These are phyloP conservation scores for Platorchestia sp. DNA, from an alignment of 1,140 invertebrate genomes.

Conservation along the genomic window DNA sequence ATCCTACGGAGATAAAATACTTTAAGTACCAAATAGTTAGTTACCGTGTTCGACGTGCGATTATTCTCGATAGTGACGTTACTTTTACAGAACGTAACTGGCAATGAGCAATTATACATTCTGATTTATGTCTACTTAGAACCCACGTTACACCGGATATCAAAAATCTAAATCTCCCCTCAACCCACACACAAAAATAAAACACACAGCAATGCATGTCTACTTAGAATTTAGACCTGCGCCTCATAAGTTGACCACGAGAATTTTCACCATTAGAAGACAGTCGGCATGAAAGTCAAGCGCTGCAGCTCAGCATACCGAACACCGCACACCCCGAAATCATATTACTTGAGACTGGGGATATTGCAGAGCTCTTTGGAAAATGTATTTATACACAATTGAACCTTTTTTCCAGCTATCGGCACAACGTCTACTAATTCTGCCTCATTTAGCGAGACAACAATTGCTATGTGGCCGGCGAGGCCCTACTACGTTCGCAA, in stretches of 20 bases:
- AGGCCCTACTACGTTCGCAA: too few species aligned
- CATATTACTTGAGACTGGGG: background rate
- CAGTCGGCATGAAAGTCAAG: background rate
- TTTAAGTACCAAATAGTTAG: too few species aligned
- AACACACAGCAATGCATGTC: background rate
- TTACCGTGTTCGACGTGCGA: too few species aligned
- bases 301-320: background rate
- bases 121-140: too few species aligned
- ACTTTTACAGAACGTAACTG: too few species aligned
- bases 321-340: too few species aligned
- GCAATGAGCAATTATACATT: too few species aligned
- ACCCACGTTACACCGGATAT: background rate
- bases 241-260: background rate
- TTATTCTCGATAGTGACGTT: too few species aligned
- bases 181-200: background rate
- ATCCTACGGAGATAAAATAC: too few species aligned
- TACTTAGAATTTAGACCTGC: background rate
- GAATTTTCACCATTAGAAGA: background rate
- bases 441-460: background rate
- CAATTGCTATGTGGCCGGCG: too few species aligned
- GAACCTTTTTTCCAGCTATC: background rate
- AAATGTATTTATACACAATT: background rate
- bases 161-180: background rate
- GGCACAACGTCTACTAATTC: background rate
- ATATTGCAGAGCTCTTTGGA: background rate